phyloP scores from a whole-genome alignment of 2,113 vertebrate genomes.

The Cyanoliseus patagonus region DNA sequence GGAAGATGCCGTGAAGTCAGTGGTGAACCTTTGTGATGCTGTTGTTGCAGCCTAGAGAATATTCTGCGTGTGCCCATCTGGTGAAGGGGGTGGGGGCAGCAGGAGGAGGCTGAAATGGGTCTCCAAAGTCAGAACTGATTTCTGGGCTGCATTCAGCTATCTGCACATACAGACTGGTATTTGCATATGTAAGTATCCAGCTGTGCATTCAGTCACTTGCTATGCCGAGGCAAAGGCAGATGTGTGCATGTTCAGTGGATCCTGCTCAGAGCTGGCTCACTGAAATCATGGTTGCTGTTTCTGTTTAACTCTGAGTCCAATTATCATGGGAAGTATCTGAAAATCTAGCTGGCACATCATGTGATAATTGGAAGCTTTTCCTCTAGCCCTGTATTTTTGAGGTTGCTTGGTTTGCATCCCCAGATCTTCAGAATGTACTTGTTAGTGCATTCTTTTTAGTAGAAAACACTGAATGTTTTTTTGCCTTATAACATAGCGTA shows the following conservation, averaged over 20 bases:
- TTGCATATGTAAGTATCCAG: constrained; percentile 36
- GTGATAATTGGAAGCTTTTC: neutral
- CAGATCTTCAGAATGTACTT: neutral
- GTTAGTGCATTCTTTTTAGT: neutral
- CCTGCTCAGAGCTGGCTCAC: neutral
- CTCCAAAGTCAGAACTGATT: neutral
- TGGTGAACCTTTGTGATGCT: neutral
- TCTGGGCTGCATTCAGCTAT: neutral
- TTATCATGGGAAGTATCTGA: neutral
- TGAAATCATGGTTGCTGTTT: neutral
- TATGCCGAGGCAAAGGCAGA: neutral
- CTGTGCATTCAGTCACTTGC: constrained; percentile 9
- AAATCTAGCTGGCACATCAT: neutral
- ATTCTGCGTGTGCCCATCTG: neutral
- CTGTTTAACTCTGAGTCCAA: neutral
- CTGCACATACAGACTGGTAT: neutral
- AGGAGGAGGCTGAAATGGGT: neutral
- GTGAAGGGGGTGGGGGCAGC: neutral
- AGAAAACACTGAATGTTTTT: neutral
- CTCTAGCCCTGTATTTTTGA: neutral
- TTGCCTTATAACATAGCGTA: neutral
- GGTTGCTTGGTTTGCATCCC: neutral
- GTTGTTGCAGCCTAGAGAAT: neutral
- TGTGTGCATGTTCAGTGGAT: neutral
- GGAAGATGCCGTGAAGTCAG: neutral